Evolutionary conservation across 2,113 vertebrate species (phyloP).

Genomic region (Hydrolagus affinis): DNA sequence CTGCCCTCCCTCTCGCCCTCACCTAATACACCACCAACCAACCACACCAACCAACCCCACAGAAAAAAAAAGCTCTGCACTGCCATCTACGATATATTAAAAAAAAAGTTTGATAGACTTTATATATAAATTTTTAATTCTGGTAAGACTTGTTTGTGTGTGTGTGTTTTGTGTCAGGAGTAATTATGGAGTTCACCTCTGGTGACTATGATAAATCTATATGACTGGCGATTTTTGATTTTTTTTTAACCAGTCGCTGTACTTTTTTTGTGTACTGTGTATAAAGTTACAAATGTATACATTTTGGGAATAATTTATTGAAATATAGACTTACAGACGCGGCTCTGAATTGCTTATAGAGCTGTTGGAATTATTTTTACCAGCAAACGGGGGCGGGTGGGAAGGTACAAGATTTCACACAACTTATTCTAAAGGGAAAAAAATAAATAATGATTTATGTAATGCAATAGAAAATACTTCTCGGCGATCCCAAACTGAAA

Average conservation of each 20-base stretch:
- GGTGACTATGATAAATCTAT: constrained; percentile 72
- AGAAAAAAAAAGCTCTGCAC: constrained; percentile 70
- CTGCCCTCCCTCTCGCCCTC: no score
- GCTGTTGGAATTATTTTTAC: constrained; percentile 23
- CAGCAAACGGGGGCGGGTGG: background rate
- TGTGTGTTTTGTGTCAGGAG: constrained; percentile 36
- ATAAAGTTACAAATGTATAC: constrained; percentile 77
- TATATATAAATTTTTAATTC: constrained; percentile 49
- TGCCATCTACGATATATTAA: constrained; percentile 58
- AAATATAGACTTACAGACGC: constrained; percentile 41
- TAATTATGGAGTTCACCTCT: constrained; percentile 62
- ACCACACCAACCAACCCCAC: no score
- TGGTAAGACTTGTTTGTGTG: constrained; percentile 32
- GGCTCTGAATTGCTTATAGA: constrained; percentile 23
- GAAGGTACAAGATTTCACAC: constrained; percentile 58
- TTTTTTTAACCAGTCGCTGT: constrained; percentile 65
- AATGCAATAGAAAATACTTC: constrained; percentile 49
- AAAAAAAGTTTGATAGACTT: constrained; percentile 57
- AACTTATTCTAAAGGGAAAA: constrained; percentile 63
- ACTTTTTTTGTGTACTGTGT: constrained; percentile 54
- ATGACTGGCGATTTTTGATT: constrained; percentile 63
- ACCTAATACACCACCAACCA: no score
- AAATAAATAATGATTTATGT: constrained; percentile 43
- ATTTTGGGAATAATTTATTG: constrained; percentile 84
- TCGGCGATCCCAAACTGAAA: constrained; percentile 62